phyloP scores from a whole-genome alignment of 2,797 vertebrate genomes.

The Pagetopsis macropterus region DNA sequence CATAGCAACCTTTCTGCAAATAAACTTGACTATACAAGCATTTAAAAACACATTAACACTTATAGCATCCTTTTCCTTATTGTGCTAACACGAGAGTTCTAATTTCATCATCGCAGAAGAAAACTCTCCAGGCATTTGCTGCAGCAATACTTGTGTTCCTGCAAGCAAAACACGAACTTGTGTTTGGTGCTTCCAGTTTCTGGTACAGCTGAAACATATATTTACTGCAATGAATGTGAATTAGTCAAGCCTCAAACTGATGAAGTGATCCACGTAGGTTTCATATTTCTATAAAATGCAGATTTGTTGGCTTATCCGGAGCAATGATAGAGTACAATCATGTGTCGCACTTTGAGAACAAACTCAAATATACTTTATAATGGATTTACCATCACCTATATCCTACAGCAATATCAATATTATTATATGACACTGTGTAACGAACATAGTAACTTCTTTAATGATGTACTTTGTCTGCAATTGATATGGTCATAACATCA shows the following conservation, averaged over 20 bases:
- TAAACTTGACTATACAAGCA: conserved; percentile 9
- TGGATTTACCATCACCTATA: not conserved
- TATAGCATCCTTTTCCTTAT: conserved; percentile 9
- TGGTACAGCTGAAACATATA: conserved; percentile 44
- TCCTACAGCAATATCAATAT: conserved; percentile 10
- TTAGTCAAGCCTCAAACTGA: conserved; percentile 33
- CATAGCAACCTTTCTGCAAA: conserved; percentile 20
- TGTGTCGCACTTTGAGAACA: conserved; percentile 15
- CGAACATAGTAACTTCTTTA: not conserved
- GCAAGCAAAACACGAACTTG: conserved; percentile 36
- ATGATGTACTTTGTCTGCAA: not conserved
- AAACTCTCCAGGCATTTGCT: conserved; percentile 23
- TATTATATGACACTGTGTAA: not conserved
- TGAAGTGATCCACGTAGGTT: conserved; percentile 40
- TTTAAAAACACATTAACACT: conserved; percentile 18
- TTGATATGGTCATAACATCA: not conserved
- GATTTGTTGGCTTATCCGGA: conserved; percentile 30
- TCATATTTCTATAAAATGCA: conserved; percentile 16
- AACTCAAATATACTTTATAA: not conserved
- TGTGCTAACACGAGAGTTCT: conserved; percentile 14
- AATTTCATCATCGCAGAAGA: conserved; percentile 30
- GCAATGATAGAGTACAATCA: conserved; percentile 28
- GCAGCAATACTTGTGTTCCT: conserved; percentile 12
- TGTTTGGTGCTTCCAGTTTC: conserved; percentile 26
- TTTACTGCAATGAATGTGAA: conserved; percentile 43